Evolutionary conservation across 2,888 invertebrate species (phyloP).

Genomic region (Luperina testacea): DNA sequence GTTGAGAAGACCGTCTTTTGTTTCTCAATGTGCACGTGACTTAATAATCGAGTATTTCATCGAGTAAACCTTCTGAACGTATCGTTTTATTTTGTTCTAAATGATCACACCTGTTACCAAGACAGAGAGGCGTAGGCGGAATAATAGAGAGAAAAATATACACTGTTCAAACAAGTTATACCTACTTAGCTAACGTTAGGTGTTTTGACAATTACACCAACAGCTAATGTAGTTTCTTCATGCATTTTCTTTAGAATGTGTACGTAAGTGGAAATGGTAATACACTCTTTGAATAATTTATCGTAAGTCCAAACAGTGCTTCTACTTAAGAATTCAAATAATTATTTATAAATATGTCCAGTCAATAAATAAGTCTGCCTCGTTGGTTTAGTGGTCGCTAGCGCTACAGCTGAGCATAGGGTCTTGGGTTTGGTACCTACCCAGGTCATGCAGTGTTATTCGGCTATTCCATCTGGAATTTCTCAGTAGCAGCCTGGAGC

Average conservation of each 20-base stretch:
- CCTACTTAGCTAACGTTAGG: slow-evolving; percentile 52
- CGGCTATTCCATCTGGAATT: background rate
- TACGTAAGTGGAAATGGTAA: slow-evolving; percentile 11
- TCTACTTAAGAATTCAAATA: background rate
- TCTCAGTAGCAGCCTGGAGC: too few species aligned
- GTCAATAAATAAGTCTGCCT: background rate
- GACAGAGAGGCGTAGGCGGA: slow-evolving; percentile 59
- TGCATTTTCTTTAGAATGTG: slow-evolving; percentile 35
- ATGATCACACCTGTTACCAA: slow-evolving; percentile 66
- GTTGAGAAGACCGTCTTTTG: background rate
- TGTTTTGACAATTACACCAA: slow-evolving; percentile 53
- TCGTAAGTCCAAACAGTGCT: background rate
- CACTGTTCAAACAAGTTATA: slow-evolving; percentile 62
- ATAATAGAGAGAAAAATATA: slow-evolving; percentile 62
- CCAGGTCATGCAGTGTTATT: background rate
- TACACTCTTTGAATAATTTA: background rate
- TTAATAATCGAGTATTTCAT: background rate
- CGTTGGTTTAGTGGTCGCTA: background rate
- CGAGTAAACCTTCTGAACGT: slow-evolving; percentile 32
- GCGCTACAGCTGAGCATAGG: background rate
- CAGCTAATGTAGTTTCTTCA: slow-evolving; percentile 20
- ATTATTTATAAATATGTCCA: background rate
- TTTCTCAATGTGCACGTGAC: background rate
- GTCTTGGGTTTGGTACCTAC: background rate
- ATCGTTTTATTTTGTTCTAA: slow-evolving; percentile 22